Conservation (phyloP, 64 coral and sea anemone genomes). For the Orbicella faveolata region DNA sequence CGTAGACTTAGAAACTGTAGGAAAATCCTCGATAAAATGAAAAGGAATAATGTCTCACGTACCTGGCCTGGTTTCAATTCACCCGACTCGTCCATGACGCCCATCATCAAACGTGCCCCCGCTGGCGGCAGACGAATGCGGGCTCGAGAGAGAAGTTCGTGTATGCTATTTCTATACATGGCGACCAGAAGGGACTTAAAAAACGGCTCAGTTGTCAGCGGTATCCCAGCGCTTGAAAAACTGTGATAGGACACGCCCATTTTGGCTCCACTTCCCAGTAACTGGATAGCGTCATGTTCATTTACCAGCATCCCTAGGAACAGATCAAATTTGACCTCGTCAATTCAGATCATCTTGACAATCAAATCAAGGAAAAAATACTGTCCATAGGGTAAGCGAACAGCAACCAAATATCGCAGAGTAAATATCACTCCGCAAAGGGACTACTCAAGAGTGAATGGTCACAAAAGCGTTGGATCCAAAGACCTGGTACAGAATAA, state of each 20-base stretch:
- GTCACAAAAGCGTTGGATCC: too few species aligned
- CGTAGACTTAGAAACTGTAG: background rate
- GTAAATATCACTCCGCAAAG: too few species aligned
- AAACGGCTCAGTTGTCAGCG: constrained; percentile 85
- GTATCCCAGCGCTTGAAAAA: constrained; percentile 66
- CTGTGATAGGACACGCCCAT: constrained; percentile 77
- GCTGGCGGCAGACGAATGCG: constrained; percentile 74
- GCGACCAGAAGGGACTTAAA: constrained; percentile 80
- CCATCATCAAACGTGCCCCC: constrained; percentile 92
- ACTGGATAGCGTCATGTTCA: constrained; percentile 74
- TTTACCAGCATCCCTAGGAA: constrained; percentile 83
- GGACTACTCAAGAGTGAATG: too few species aligned
- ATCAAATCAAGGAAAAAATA: background rate
- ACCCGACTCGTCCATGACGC: constrained; percentile 91
- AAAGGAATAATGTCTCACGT: background rate
- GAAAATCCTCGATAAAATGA: background rate
- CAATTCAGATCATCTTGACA: background rate
- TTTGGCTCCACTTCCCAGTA: constrained; percentile 74
- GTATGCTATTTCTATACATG: constrained; percentile 77
- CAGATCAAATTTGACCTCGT: background rate
- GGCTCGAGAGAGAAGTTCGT: constrained; percentile 70
- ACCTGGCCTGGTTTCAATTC: constrained; percentile 77
- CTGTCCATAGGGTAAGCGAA: background rate
- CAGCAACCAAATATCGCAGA: too few species aligned
- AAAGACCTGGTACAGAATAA: too few species aligned